Percentiles rank a stretch among this genome's conserved stretches.
Conservation (phyloP, 2,797 vertebrate species). For the Sebastes hopkinsi region DNA sequence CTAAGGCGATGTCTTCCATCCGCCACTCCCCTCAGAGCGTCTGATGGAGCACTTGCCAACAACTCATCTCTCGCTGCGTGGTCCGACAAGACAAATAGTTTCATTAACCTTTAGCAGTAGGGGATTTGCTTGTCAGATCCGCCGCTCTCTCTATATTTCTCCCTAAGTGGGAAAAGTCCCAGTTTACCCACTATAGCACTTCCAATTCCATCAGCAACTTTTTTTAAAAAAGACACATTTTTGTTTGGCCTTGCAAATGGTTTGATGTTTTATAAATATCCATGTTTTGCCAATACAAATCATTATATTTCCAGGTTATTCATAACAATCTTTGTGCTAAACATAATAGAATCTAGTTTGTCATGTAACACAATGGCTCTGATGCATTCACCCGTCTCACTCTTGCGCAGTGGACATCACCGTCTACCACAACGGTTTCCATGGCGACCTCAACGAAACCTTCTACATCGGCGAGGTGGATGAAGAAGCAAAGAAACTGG, state of each 20-base stretch:
- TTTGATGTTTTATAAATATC: neutral
- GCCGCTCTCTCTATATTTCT: conserved; percentile 26
- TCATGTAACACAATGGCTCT: conserved; percentile 1
- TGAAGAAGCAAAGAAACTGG: conserved; percentile 91
- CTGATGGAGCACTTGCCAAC: conserved; percentile 60
- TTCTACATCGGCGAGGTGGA: conserved; percentile 97
- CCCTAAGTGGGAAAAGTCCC: conserved; percentile 27
- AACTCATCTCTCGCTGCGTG: conserved; percentile 54
- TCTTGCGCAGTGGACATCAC: conserved; percentile 94
- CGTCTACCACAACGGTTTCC: conserved; percentile 96
- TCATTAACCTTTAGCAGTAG: conserved; percentile 71
- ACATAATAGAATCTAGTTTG: neutral
- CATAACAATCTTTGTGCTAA: neutral
- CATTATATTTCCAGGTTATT: conserved; percentile 8
- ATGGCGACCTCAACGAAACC: conserved; percentile 98
- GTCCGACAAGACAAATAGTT: conserved; percentile 70
- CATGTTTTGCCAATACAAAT: neutral
- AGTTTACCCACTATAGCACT: conserved; percentile 16
- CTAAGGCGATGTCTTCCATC: conserved; percentile 31
- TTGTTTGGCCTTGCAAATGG: neutral
- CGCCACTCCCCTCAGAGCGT: conserved; percentile 65
- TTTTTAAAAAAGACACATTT: neutral
- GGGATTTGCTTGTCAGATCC: conserved; percentile 38
- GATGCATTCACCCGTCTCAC: neutral
- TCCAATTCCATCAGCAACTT: conserved; percentile 18